Evolutionary conservation across 1,140 invertebrate genomes (phyloP), one percentile per base, ranked within the genome.

Genomic region (Melipona quadrifasciata): DNA sequence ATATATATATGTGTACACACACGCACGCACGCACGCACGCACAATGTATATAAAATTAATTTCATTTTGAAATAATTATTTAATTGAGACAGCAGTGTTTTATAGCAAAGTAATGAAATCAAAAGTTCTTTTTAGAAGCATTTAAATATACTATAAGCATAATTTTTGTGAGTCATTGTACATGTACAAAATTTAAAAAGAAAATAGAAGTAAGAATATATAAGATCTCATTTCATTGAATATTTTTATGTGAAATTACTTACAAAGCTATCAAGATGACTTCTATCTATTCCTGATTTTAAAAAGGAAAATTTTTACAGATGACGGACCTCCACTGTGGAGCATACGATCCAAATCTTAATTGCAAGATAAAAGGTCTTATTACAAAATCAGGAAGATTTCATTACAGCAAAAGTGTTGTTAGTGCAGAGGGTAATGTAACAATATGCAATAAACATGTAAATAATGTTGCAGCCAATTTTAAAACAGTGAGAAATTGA

Each of bases 301-400:
- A 27, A 1, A 55, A 65, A 16, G 14, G 16, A 27, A 27, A 10
- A 27, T 64, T 19, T 71, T 39, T 91, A 1, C 68, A 95, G 94
- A 92, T 77, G 92, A 94, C 68, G 93, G 86, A 58, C 94, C 94
- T 64, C 91, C 94, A 31, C 94, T 94, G 64, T n/a, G 94, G 94
- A 55, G 87, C 94, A 0, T 95, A 95, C 64, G 93, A 95, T 82
- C 94, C 94, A 10, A 95, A 94, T 73, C 93, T 94, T 58, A 91
- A 93, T 2, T 89, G 21, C 11, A 95, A 94, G 80, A 86, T 94
- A 10, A 94, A 94, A 84, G 92, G 93, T 0, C 27, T 89, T 51
- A 85, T 90, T 19, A 92, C 94, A 31, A 95, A 93, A 73, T 89
- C 85, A 17, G 93, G 92, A 73, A 92, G 93, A 81, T 93, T 93